These are phyloP conservation scores for Zophobas morio DNA, from an alignment of 1,140 invertebrate species.

Conservation along the genomic window DNA sequence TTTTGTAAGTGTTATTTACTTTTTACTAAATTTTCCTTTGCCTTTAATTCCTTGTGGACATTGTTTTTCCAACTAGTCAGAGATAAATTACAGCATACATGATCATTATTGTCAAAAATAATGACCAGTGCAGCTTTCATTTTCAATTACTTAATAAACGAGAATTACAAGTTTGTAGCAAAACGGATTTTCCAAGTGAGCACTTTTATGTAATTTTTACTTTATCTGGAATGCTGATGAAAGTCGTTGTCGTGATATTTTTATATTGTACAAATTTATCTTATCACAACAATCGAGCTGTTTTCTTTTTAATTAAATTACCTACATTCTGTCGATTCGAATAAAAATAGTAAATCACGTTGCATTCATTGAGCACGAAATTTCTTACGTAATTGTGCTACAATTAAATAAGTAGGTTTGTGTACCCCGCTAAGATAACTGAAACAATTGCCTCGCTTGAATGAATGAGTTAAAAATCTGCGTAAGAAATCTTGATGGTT, in stretches of 20 bases:
- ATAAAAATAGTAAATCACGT: no score
- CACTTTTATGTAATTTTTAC: slow-evolving; percentile 35
- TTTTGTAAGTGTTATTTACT: slow-evolving; percentile 20
- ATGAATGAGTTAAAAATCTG: not conserved
- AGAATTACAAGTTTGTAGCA: slow-evolving; percentile 16
- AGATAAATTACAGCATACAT: no score
- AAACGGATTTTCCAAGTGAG: slow-evolving; percentile 5
- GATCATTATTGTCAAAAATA: not conserved
- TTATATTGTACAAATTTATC: slow-evolving; percentile 10
- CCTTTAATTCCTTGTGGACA: not conserved
- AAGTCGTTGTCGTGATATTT: slow-evolving; percentile 19
- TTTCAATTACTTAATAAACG: slow-evolving; percentile 15
- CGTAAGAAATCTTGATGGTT: slow-evolving; percentile 19
- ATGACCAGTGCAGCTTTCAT: not conserved
- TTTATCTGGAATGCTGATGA: slow-evolving; percentile 27
- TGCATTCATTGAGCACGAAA: not conserved
- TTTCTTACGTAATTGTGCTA: slow-evolving; percentile 23
- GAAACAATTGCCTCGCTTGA: slow-evolving; percentile 7
- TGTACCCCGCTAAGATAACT: slow-evolving; percentile 11
- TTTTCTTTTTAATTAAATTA: no score
- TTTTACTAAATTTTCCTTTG: not conserved
- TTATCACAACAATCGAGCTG: not conserved
- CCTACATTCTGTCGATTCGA: no score
- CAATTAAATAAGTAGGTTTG: slow-evolving; percentile 20
- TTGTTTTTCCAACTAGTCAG: no score